These are phyloP conservation scores for Laticauda colubrina DNA, from an alignment of 2,113 vertebrate species.

Conservation along the genomic window DNA sequence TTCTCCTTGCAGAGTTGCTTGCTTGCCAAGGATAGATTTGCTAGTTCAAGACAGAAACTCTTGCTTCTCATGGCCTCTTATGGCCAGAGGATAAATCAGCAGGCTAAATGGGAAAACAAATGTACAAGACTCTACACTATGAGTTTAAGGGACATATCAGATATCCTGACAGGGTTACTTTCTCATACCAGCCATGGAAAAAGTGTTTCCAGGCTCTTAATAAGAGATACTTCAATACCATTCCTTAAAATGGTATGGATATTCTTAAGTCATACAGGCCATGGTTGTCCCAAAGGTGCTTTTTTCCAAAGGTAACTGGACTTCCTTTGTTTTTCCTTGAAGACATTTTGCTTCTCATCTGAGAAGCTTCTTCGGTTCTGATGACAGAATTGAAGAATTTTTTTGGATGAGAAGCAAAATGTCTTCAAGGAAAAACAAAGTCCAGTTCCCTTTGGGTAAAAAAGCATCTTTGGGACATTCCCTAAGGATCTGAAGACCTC, in stretches of 20 bases:
- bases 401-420: background rate
- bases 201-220: background rate
- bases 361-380: background rate
- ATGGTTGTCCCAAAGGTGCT: background rate
- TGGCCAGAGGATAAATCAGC: background rate
- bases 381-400: too few relatives aligned
- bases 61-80: background rate
- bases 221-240: background rate
- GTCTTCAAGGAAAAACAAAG: background rate
- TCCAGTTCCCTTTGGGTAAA: background rate
- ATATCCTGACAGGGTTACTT: background rate
- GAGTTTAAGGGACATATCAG: background rate
- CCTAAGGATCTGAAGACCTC: background rate
- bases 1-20: too few relatives aligned
- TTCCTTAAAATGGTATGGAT: too few relatives aligned
- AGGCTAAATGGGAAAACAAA: background rate
- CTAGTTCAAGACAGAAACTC: too few relatives aligned
- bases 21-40: background rate
- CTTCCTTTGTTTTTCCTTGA: background rate
- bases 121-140: background rate
- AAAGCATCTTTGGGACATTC: background rate
- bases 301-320: background rate
- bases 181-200: background rate
- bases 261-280: too few relatives aligned
- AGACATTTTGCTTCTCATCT: background rate